These are phyloP conservation scores for Neogobius melanostomus DNA, from an alignment of 2,113 vertebrate genomes.

Conservation along the genomic window DNA sequence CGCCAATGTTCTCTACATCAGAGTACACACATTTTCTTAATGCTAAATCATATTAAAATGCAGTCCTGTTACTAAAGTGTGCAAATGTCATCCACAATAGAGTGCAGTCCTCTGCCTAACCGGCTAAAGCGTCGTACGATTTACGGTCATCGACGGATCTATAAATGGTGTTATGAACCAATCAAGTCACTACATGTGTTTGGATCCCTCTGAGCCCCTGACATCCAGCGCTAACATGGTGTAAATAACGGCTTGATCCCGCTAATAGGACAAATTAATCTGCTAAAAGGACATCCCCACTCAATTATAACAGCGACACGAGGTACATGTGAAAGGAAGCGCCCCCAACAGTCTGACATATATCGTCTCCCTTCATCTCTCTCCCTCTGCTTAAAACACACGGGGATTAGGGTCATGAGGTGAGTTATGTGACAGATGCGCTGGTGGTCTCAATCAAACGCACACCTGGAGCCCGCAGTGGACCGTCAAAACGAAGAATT, in stretches of 20 bases:
- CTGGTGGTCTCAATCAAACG: conserved; percentile 40
- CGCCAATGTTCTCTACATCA: too few species aligned
- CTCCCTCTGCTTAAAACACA: conserved; percentile 21
- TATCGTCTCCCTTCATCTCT: neutral
- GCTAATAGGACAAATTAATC: conserved; percentile 50
- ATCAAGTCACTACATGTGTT: neutral
- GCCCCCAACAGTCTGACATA: neutral
- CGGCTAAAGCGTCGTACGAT: neutral
- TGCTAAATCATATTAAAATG: too few species aligned
- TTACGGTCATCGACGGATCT: neutral
- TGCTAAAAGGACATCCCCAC: conserved; percentile 35
- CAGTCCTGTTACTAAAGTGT: neutral
- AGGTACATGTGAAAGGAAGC: conserved; percentile 36
- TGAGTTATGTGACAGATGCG: conserved; percentile 16
- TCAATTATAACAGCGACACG: conserved; percentile 35
- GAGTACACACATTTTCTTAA: too few species aligned
- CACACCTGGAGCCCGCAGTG: conserved; percentile 36
- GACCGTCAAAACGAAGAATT: neutral
- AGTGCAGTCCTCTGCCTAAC: neutral
- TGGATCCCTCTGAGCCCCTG: neutral
- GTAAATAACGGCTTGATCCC: conserved; percentile 55
- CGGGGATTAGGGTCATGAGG: conserved; percentile 12
- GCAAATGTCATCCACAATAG: neutral
- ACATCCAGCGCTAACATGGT: conserved; percentile 13
- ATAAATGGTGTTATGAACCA: neutral